A percentile compares a stretch with the other conserved stretches of the same genome.
Evolutionary conservation across 2,888 invertebrate species (phyloP).

Genomic region (Clitarchus hookeri): DNA sequence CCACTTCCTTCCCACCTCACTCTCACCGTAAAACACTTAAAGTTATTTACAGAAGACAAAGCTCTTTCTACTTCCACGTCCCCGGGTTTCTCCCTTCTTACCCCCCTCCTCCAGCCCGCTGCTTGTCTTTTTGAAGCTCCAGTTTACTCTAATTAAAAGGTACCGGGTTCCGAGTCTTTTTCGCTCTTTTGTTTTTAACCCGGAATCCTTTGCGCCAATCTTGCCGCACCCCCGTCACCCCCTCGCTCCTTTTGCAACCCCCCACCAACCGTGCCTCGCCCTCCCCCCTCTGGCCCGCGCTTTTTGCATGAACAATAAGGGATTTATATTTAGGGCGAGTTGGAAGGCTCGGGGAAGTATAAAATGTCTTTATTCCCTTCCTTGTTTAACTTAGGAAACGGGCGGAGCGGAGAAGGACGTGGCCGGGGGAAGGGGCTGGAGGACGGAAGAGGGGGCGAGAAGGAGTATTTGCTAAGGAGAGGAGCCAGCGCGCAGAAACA

Average conservation of each 20-base stretch:
- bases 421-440: background rate
- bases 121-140: conserved; percentile 26
- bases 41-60: conserved; percentile 25
- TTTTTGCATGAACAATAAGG: conserved; percentile 50
- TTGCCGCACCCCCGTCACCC: conserved; percentile 28
- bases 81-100: background rate
- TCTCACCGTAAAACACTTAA: conserved; percentile 23
- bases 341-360: conserved; percentile 29
- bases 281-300: conserved; percentile 39
- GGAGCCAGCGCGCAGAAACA: background rate
- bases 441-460: background rate
- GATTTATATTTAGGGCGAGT: conserved; percentile 45
- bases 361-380: conserved; percentile 25
- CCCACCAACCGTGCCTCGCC: conserved; percentile 47
- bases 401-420: background rate
- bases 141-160: conserved; percentile 42
- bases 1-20: background rate
- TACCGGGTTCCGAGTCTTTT: conserved; percentile 37
- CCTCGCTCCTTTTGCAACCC: background rate
- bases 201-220: conserved; percentile 42
- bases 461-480: background rate
- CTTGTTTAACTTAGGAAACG: conserved; percentile 17
- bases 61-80: background rate
- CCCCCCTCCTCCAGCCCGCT: background rate
- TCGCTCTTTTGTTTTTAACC: conserved; percentile 42